phyloP scores from a whole-genome alignment of 2,888 invertebrate species.

The Amphipoea lucens region DNA sequence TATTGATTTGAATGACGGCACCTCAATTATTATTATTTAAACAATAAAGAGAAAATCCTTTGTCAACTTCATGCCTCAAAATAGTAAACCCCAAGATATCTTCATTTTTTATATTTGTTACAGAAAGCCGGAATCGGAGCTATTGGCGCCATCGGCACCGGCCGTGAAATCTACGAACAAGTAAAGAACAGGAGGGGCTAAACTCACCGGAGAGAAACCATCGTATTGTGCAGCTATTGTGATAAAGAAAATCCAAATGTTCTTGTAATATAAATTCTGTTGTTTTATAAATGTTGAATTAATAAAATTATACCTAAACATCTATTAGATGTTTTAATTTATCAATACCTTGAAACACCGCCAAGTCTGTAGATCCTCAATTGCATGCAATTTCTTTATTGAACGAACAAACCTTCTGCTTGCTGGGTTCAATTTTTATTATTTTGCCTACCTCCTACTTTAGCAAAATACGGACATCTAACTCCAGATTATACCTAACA shows the following conservation, averaged over 20 bases:
- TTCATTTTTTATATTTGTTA: conserved; percentile 41
- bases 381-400: neutral
- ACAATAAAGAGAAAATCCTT: neutral
- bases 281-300: conserved; percentile 15
- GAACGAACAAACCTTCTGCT: neutral
- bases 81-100: neutral
- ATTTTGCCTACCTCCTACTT: neutral
- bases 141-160: conserved; percentile 65
- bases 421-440: neutral
- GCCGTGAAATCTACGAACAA: conserved; percentile 65
- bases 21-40: neutral
- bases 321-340: conserved; percentile 4
- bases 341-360: neutral
- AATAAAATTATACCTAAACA: conserved; percentile 1
- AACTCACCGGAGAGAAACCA: neutral
- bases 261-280: neutral
- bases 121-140: conserved; percentile 70
- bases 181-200: conserved; percentile 59
- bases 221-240: neutral
- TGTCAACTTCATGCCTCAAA: neutral
- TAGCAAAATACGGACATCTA: neutral
- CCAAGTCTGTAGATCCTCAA: neutral
- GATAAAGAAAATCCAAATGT: conserved; percentile 15
- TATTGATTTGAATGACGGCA: too few relatives aligned
- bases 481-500: neutral